Base-by-base conservation (phyloP, 53 echinoderm and acorn worm species). In the Echinometra lucunter region DNA sequence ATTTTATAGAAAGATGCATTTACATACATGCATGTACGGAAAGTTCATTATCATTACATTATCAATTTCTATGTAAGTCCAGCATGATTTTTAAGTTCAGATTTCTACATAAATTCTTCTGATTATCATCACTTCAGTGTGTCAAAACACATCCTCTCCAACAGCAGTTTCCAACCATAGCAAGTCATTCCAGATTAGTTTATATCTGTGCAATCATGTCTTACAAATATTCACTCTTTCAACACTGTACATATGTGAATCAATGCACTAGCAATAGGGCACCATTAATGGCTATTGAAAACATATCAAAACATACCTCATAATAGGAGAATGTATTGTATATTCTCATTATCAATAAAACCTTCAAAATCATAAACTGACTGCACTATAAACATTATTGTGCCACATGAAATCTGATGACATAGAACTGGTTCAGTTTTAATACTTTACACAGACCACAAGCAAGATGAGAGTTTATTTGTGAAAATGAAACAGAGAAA, bases 1-100 rank as follows among this genome's bases (percentile, higher is more conserved):
- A 47, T 85, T 10, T 44, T 85, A 85, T 6, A 85, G 85, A 85
- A 85, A 85, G 85, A 47, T 85, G n/a, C 12, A 85, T 85, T 44
- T 19, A 80, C 80, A 42, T 80, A 81, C 21, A 81, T 38, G 44
- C 80, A 38, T 17, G 42, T 42, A 81, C 40, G 44, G 42, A 44
- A 78, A 3, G 15, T 4, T 81, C 44, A 18, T 81, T 81, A 81
- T 81, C 21, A 81, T 74, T 74, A 74, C 34, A 35, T 15, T 74
- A 0, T 42, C 44, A 4, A 81, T 23, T 81, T 81, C 38, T 44
- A 42, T 40, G 44, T 38, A 42, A 42, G 21, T 21, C 32, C 74
- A 74, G 37, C 13, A 74, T 74, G 37, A 74, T 74, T 74, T 74
- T 35, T 34, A 21, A 35, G 66, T 66, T 23, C 66, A 66, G 7